Percentiles rank a stretch among this genome's conserved stretches.
phyloP scores from a whole-genome alignment of 1,140 invertebrate genomes.

The Agrypnia vestita region DNA sequence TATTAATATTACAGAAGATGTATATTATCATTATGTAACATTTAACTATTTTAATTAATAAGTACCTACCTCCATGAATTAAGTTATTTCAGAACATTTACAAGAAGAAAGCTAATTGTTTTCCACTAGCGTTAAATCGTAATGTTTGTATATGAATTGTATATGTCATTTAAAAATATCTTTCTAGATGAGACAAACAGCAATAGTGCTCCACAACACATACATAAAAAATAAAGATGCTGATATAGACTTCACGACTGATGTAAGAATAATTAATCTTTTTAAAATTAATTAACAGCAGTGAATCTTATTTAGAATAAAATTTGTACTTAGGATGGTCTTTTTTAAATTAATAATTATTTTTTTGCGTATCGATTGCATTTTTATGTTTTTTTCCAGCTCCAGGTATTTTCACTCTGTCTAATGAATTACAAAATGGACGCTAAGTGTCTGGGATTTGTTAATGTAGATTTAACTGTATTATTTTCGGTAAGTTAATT shows the following conservation, averaged over 20 bases:
- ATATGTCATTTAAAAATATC: background rate
- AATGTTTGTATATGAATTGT: background rate
- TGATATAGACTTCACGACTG: conserved; percentile 6
- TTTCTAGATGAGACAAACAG: conserved; percentile 3
- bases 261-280: background rate
- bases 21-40: too few species aligned
- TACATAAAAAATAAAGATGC: conserved; percentile 1
- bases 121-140: too few species aligned
- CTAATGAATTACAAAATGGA: background rate
- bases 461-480: background rate
- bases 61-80: too few species aligned
- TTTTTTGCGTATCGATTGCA: background rate
- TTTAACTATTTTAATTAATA: too few species aligned
- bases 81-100: too few species aligned
- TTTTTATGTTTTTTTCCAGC: conserved; percentile 4
- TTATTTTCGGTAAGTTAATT: conserved; percentile 17
- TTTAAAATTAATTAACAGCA: background rate
- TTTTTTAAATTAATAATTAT: background rate
- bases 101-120: too few species aligned
- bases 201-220: conserved; percentile 4
- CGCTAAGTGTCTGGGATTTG: background rate
- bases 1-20: too few species aligned
- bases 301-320: too few species aligned
- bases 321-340: too few species aligned
- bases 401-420: conserved; percentile 4